A percentile compares a stretch with the other conserved stretches of the same genome.
These are phyloP conservation scores for Ariolimax columbianus DNA, from an alignment of 2,888 invertebrate genomes.

Conservation along the genomic window DNA sequence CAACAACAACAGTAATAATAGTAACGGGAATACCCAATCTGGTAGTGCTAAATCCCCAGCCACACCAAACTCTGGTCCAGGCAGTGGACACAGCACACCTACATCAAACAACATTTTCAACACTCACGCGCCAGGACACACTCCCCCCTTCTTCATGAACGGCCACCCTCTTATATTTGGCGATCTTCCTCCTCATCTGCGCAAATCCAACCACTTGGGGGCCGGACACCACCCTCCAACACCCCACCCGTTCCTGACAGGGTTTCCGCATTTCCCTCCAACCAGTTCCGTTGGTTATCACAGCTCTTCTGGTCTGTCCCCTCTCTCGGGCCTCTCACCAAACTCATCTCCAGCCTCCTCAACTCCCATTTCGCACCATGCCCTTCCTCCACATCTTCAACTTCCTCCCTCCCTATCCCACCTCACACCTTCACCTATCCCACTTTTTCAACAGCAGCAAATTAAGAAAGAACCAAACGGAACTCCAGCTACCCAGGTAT, in stretches of 20 bases:
- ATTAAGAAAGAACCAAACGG: constrained; percentile 49
- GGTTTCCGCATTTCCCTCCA: constrained; percentile 47
- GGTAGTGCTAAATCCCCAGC: constrained; percentile 49
- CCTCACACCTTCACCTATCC: constrained; percentile 46
- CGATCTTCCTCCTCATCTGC: constrained; percentile 48
- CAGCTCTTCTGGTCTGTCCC: constrained; percentile 34
- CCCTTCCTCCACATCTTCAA: constrained; percentile 32
- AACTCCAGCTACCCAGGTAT: constrained; percentile 45
- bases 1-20: too few species aligned
- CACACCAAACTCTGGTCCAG: constrained; percentile 30
- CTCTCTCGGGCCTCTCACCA: constrained; percentile 39
- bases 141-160: constrained; percentile 56
- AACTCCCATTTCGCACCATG: constrained; percentile 30
- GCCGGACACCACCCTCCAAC: constrained; percentile 54
- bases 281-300: constrained; percentile 32
- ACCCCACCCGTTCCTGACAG: constrained; percentile 52
- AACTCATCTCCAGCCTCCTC: constrained; percentile 31
- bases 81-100: constrained; percentile 42
- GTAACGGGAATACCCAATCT: constrained; percentile 43
- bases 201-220: constrained; percentile 52
- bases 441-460: constrained; percentile 46
- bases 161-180: constrained; percentile 51
- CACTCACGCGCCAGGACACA: constrained; percentile 33
- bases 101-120: constrained; percentile 46
- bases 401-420: constrained; percentile 28